Percentiles rank a stretch among this genome's conserved stretches.
Evolutionary conservation across 2,888 invertebrate species (phyloP).

Genomic region (Eupithecia pulchellata): DNA sequence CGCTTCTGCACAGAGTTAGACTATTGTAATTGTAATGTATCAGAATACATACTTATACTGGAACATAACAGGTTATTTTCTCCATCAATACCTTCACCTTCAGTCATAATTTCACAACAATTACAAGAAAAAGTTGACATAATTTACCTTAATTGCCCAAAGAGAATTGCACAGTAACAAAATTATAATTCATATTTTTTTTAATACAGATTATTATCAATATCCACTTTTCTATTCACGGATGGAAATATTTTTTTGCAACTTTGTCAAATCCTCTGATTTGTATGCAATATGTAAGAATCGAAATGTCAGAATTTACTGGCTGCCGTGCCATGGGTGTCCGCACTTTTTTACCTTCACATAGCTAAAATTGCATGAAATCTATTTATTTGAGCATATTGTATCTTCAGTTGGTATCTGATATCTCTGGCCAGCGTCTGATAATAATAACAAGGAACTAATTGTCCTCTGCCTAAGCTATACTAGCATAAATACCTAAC

Average conservation of each 20-base stretch:
- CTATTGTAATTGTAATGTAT: too few species aligned
- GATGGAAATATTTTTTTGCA: background rate
- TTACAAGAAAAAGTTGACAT: background rate
- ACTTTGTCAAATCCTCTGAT: background rate
- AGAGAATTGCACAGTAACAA: constrained; percentile 1
- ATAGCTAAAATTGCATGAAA: background rate
- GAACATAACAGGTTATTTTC: too few species aligned
- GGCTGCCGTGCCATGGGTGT: background rate
- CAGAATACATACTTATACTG: too few species aligned
- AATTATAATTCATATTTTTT: constrained; percentile 12
- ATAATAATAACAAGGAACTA: constrained; percentile 15
- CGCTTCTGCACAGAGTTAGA: too few species aligned
- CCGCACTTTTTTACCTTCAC: too few species aligned
- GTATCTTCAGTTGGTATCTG: background rate
- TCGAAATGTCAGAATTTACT: background rate
- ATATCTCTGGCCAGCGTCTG: constrained; percentile 11
- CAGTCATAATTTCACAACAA: background rate
- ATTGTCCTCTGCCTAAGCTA: background rate
- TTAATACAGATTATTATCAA: too few species aligned
- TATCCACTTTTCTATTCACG: background rate
- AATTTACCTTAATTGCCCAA: constrained; percentile 15
- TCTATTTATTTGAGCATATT: background rate
- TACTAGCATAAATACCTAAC: background rate
- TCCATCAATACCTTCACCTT: background rate
- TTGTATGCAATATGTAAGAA: background rate